Conservation (phyloP, 2,113 vertebrate species). For the Boleophthalmus pectinirostris region DNA sequence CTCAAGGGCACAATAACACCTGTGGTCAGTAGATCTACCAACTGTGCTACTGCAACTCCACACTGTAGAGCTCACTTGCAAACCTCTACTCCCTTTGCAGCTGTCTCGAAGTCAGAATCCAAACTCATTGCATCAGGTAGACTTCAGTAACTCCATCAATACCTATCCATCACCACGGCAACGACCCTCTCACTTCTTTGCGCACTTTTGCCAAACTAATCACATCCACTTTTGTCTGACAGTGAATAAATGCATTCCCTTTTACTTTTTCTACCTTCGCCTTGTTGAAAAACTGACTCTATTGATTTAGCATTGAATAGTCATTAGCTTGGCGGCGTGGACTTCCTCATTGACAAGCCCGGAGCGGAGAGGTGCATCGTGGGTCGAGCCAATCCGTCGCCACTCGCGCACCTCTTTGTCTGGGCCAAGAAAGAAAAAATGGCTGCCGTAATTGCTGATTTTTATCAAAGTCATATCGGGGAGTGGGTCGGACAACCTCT, state of each 20-base stretch:
- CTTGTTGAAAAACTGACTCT: not conserved
- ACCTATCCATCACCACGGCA: not conserved
- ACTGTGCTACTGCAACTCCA: too few relatives aligned
- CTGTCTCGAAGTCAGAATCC: not conserved
- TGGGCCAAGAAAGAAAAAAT: constrained; percentile 5
- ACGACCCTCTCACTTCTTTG: not conserved
- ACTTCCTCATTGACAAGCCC: constrained; percentile 3
- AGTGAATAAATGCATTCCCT: not conserved
- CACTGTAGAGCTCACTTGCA: not conserved
- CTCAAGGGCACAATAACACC: too few relatives aligned
- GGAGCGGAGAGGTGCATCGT: not conserved
- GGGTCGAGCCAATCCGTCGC: constrained; percentile 7
- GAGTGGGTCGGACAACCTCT: constrained; percentile 35
- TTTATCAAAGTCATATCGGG: constrained; percentile 62
- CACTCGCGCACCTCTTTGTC: constrained; percentile 14
- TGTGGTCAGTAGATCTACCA: too few relatives aligned
- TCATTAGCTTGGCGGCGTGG: not conserved
- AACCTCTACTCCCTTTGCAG: not conserved
- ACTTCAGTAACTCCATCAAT: not conserved
- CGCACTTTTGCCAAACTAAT: not conserved
- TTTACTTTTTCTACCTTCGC: not conserved
- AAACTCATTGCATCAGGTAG: not conserved
- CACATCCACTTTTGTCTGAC: not conserved
- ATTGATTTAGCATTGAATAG: constrained; percentile 11
- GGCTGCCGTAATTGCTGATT: constrained; percentile 64